A percentile compares a stretch with the other conserved stretches of the same genome.
phyloP scores from a whole-genome alignment of 2,113 vertebrate genomes.

The zebrafish (Danio rerio) region DNA sequence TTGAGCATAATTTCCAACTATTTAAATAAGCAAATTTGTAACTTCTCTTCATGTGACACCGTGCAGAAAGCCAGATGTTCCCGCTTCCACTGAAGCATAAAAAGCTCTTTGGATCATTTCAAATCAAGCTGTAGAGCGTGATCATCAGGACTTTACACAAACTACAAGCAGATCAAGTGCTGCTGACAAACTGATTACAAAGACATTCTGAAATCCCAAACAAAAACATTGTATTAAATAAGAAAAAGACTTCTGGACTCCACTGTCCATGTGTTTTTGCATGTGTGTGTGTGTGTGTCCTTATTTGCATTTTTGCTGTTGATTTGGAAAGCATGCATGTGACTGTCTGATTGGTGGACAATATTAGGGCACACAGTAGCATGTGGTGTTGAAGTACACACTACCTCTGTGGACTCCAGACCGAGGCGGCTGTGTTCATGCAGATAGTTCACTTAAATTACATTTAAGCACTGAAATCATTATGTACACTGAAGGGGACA shows the following conservation, averaged over 20 bases:
- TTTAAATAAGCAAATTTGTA: not conserved
- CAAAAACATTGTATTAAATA: not conserved
- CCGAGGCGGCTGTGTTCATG: slow-evolving; percentile 78
- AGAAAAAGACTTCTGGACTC: not conserved
- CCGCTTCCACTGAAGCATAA: not conserved
- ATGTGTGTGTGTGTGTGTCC: slow-evolving; percentile 33
- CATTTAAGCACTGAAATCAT: slow-evolving; percentile 70
- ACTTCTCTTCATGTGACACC: not conserved
- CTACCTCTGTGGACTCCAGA: slow-evolving; percentile 72
- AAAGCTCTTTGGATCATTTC: slow-evolving; percentile 1
- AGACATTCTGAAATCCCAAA: no score
- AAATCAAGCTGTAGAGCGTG: not conserved
- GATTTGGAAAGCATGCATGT: slow-evolving; percentile 48
- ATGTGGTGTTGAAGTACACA: slow-evolving; percentile 76
- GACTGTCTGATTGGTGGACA: slow-evolving; percentile 53
- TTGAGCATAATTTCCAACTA: not conserved
- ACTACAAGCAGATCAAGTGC: not conserved
- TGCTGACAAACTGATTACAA: not conserved
- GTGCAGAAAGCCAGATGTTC: no score
- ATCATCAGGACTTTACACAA: not conserved
- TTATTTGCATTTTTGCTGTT: slow-evolving; percentile 16
- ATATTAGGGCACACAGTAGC: slow-evolving; percentile 33
- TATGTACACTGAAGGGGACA: slow-evolving; percentile 72
- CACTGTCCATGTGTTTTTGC: not conserved
- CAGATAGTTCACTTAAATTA: slow-evolving; percentile 76